These are phyloP conservation scores for Eilema griseolum DNA, from an alignment of 2,888 invertebrate species.

Conservation along the genomic window DNA sequence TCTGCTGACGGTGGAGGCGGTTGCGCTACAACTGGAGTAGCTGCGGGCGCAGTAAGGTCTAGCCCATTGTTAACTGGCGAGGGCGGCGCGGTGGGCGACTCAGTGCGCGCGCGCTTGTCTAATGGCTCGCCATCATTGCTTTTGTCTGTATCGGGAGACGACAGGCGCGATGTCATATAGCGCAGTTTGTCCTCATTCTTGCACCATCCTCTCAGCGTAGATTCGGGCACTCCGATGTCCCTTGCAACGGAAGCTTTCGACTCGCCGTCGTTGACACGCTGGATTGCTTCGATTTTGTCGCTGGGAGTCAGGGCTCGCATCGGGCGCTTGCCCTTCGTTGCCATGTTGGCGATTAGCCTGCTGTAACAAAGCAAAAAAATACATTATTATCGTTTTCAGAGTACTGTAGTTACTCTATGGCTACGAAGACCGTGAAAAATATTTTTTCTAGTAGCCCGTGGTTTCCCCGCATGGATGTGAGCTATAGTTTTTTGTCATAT, in stretches of 20 bases:
- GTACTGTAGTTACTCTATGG: background rate
- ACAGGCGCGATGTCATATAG: conserved; percentile 90
- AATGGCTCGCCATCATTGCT: conserved; percentile 82
- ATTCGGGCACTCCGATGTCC: conserved; percentile 95
- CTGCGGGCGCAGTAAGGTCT: conserved; percentile 74
- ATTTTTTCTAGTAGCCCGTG: too few relatives aligned
- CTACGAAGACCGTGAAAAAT: background rate
- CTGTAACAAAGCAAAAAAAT: conserved; percentile 67
- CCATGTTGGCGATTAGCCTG: conserved; percentile 83
- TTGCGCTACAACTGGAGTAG: conserved; percentile 55
- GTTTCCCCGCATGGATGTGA: too few relatives aligned
- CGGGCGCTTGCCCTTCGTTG: conserved; percentile 92
- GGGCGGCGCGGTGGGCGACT: conserved; percentile 71
- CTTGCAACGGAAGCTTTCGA: conserved; percentile 95
- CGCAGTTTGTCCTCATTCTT: conserved; percentile 93
- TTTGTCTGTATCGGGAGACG: conserved; percentile 90
- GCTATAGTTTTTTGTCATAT: too few relatives aligned
- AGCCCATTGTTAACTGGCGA: conserved; percentile 72
- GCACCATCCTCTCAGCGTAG: conserved; percentile 95
- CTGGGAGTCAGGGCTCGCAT: conserved; percentile 91
- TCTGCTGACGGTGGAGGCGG: conserved; percentile 61
- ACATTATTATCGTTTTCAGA: conserved; percentile 6
- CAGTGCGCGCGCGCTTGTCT: conserved; percentile 80
- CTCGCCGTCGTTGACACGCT: conserved; percentile 94
- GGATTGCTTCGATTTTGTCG: conserved; percentile 94